Conservation (phyloP, 2,888 invertebrate genomes). For the Blomia tropicalis region DNA sequence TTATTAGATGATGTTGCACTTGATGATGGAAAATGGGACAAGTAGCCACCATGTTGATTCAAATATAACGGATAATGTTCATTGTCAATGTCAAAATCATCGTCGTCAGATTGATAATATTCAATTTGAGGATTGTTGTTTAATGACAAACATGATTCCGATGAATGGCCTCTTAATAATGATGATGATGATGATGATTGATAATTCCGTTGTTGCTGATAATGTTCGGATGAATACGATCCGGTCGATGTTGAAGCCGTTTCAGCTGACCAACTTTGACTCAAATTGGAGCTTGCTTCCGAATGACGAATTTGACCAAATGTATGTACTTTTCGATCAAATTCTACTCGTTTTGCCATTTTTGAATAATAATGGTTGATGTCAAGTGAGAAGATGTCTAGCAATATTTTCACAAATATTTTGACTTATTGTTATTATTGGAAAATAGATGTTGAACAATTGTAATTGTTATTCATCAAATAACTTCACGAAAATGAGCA, state of each 20-base stretch:
- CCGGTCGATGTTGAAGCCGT: background rate
- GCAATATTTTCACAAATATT: constrained; percentile 10
- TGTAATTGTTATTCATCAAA: constrained; percentile 18
- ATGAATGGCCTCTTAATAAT: background rate
- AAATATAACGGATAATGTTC: background rate
- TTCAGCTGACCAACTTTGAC: background rate
- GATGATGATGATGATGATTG: background rate
- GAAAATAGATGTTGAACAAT: no score
- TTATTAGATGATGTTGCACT: background rate
- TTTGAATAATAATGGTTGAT: background rate
- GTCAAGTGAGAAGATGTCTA: no score
- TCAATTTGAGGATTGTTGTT: background rate
- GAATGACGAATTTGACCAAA: background rate
- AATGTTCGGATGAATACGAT: background rate
- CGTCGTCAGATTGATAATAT: background rate
- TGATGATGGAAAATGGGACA: background rate
- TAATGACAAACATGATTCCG: background rate
- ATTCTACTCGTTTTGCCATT: background rate
- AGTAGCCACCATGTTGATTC: background rate
- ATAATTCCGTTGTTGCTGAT: background rate
- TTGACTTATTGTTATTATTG: no score
- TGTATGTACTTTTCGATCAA: background rate
- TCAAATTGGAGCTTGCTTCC: background rate
- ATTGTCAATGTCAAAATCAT: background rate
- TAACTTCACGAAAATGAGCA: constrained; percentile 17